These are phyloP conservation scores for Trichosurus vulpecula DNA, from an alignment of 2,797 vertebrate species.

Conservation along the genomic window DNA sequence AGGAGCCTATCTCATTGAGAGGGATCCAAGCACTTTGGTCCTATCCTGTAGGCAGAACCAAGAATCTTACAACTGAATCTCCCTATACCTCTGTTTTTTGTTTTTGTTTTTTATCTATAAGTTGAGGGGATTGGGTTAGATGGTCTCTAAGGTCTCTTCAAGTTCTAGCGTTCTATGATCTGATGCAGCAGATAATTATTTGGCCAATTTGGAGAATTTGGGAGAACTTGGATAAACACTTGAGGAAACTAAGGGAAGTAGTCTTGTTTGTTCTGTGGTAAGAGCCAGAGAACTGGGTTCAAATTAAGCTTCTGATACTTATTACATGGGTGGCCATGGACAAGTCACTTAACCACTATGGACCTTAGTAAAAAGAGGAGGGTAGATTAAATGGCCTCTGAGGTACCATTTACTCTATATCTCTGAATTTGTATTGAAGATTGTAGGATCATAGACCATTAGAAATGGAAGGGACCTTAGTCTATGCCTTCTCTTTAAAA, in stretches of 20 bases:
- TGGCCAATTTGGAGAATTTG: neutral
- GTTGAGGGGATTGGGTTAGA: neutral
- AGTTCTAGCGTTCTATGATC: neutral
- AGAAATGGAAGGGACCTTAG: neutral
- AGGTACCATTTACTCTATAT: neutral
- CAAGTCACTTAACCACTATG: neutral
- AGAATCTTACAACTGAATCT: neutral
- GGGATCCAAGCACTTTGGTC: neutral
- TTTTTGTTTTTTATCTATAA: neutral
- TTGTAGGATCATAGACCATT: neutral
- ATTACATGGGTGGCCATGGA: neutral
- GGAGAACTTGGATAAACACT: neutral
- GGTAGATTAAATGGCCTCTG: neutral
- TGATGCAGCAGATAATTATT: neutral
- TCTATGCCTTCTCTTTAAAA: neutral
- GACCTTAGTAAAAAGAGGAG: neutral
- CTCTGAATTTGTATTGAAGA: neutral
- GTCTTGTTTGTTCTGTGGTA: neutral
- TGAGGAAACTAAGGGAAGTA: neutral
- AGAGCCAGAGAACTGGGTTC: neutral
- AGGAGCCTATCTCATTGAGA: neutral
- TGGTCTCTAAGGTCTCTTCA: neutral
- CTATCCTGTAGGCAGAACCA: neutral
- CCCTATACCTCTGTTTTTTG: neutral
- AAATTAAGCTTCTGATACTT: neutral